Base-by-base conservation (phyloP, 2,113 vertebrate genomes). In the Cepphus grylle region DNA sequence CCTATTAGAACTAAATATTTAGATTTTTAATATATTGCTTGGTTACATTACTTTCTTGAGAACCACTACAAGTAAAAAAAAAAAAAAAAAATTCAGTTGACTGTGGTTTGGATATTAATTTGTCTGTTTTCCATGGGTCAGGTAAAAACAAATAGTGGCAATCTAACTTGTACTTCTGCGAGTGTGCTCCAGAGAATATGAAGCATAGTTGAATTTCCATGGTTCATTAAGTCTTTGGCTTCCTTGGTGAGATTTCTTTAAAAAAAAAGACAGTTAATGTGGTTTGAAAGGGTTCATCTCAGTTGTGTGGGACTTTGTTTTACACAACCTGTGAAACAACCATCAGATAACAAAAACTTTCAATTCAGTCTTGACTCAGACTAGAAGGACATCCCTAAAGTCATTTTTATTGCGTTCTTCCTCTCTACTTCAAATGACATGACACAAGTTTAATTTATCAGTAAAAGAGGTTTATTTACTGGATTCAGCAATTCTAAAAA, bases 251-350 rank as follows among this genome's bases (percentile, higher is more conserved):
- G 50, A 84, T 83, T 83, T 94, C 79, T 86, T 86, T 74, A n/a
- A 43, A 62, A 74, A 29, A 52, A 53, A 90, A 73, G n/a, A 18
- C 36, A 71, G 32, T 55, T 67, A 55, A 53, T 78, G 47, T 49
- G 18, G 40, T 92, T 88, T 78, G n/a, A 81, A 78, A 88, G 72
- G 56, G 52, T 96, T 95, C 86, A 78, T 27, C 79, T 95, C 43
- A 62, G 36, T 82, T 77, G 12, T 62, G 22, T 86, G 49, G 20
- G 59, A 67, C 56, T 86, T 82, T 23, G 18, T 93, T 90, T 94
- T 90, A 56, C 21, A 30, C 88, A 84, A 81, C 12, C 55, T 66
- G 9, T 74, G 66, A 81, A 78, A 52, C 36, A 82, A 23, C 36
- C 34, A 38, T 74, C 55, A 52, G 25, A 32, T 74, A 70, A 53